These are phyloP conservation scores for Serripes groenlandicus DNA, from an alignment of 2,888 invertebrate genomes.

Conservation along the genomic window DNA sequence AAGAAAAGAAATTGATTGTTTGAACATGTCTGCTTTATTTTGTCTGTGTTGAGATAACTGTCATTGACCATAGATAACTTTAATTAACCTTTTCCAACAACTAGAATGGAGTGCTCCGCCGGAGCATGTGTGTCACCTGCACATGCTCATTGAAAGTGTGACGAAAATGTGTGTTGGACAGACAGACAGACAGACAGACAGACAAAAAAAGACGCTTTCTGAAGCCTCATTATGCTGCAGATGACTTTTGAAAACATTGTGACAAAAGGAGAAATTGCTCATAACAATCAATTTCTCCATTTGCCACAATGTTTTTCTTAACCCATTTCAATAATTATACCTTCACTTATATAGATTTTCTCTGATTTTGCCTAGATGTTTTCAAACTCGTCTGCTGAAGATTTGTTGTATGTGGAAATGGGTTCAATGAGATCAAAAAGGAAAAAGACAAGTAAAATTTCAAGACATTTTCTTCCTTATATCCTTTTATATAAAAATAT, in stretches of 20 bases:
- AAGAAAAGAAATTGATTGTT: too few relatives aligned
- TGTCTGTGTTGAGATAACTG: too few relatives aligned
- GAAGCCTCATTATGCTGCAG: neutral
- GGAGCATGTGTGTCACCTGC: too few relatives aligned
- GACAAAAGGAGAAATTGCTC: neutral
- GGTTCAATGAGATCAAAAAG: neutral
- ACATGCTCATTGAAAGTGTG: too few relatives aligned
- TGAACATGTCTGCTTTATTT: too few relatives aligned
- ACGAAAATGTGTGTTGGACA: too few relatives aligned
- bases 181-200: neutral
- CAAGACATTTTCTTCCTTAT: neutral
- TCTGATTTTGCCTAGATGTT: too few relatives aligned
- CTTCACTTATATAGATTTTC: too few relatives aligned
- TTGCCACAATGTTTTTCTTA: slow-evolving; percentile 3
- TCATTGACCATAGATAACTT: too few relatives aligned
- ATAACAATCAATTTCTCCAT: neutral
- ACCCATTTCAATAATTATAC: neutral
- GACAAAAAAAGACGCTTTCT: neutral
- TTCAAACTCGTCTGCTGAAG: neutral
- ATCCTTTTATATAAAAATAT: too few relatives aligned
- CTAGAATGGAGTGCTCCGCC: too few relatives aligned
- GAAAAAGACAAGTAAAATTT: neutral
- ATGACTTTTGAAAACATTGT: neutral
- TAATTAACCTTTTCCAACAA: too few relatives aligned
- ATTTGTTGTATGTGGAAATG: neutral